These are phyloP conservation scores for Agelastica alni DNA, from an alignment of 2,888 invertebrate species.

Conservation along the genomic window DNA sequence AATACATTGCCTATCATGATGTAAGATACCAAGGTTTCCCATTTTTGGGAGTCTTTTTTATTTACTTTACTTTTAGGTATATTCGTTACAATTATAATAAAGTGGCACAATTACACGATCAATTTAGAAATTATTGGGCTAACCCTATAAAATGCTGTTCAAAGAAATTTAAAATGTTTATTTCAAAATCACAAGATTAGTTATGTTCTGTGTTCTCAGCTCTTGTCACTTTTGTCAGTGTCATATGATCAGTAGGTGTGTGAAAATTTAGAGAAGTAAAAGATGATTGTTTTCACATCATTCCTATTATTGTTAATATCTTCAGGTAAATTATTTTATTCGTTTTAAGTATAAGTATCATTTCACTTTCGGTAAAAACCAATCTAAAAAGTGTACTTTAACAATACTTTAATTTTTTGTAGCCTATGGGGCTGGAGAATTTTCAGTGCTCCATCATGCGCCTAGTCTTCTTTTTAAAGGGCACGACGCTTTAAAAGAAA, in stretches of 20 bases:
- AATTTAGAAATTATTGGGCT: too few species aligned
- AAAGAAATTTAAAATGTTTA: too few species aligned
- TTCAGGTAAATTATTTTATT: slow-evolving; percentile 16
- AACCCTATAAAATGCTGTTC: too few species aligned
- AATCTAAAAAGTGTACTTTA: background rate
- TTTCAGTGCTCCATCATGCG: slow-evolving; percentile 71
- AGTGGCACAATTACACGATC: too few species aligned
- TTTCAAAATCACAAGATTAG: background rate
- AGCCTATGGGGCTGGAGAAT: slow-evolving; percentile 67
- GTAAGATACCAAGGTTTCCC: too few species aligned
- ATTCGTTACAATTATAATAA: too few species aligned
- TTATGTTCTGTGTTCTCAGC: too few species aligned
- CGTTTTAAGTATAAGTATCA: background rate
- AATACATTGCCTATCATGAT: too few species aligned
- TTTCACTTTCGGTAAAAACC: background rate
- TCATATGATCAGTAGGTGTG: slow-evolving; percentile 27
- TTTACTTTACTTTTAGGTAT: too few species aligned
- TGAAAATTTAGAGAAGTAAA: slow-evolving; percentile 5
- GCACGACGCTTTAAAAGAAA: slow-evolving; percentile 65
- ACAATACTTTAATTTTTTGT: background rate
- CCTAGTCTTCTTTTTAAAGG: slow-evolving; percentile 71
- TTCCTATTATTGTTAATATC: slow-evolving; percentile 17
- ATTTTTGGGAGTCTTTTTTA: too few species aligned
- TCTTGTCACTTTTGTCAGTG: slow-evolving; percentile 10
- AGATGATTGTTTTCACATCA: slow-evolving; percentile 18